Percentiles rank a stretch among this genome's conserved stretches.
Evolutionary conservation across 2,888 invertebrate species (phyloP).

Genomic region (Ormia ochracea): DNA sequence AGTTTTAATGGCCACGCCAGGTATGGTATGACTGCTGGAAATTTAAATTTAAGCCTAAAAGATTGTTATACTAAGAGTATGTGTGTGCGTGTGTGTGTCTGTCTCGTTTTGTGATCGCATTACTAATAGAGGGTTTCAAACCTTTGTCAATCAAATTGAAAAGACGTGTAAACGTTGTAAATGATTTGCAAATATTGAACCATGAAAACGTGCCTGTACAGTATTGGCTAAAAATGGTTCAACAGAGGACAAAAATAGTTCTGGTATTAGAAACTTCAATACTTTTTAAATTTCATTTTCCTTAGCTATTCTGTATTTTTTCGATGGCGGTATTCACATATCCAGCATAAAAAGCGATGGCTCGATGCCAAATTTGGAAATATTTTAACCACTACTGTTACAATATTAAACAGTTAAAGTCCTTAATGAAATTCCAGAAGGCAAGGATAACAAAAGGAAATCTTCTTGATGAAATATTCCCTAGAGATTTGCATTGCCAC

Average conservation of each 20-base stretch:
- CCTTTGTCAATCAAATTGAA: constrained; percentile 6
- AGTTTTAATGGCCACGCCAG: background rate
- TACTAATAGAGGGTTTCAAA: background rate
- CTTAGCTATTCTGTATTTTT: background rate
- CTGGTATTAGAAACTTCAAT: too few species aligned
- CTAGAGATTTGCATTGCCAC: background rate
- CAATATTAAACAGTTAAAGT: background rate
- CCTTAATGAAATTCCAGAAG: background rate
- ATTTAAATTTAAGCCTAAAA: background rate
- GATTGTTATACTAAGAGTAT: too few species aligned
- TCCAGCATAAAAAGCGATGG: too few species aligned
- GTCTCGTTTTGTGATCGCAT: background rate
- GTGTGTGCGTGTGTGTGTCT: too few species aligned
- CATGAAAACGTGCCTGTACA: background rate
- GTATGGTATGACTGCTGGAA: background rate
- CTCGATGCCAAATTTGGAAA: too few species aligned
- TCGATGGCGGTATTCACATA: too few species aligned
- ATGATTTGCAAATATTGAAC: background rate
- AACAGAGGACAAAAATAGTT: background rate
- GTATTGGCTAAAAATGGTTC: background rate
- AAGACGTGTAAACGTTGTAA: background rate
- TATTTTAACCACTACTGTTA: background rate
- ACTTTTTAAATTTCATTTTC: background rate
- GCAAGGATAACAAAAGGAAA: background rate
- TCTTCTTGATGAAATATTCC: background rate